These are phyloP conservation scores for Epizoanthus rinbou DNA, from an alignment of 92 coral and sea anemone genomes.

Conservation along the genomic window DNA sequence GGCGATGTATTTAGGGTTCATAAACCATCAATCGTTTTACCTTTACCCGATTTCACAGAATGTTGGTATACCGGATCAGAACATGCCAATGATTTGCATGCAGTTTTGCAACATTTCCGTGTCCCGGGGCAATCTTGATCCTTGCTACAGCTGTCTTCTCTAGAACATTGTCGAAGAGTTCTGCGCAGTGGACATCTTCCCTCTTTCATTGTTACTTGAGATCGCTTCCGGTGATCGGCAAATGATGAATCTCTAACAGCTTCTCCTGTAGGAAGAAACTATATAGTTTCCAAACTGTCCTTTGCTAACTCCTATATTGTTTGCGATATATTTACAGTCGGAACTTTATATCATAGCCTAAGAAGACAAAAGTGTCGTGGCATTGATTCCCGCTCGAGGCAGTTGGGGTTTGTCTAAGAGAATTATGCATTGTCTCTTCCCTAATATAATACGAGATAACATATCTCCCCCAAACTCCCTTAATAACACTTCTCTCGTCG, in stretches of 20 bases:
- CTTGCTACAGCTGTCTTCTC: constrained; percentile 31
- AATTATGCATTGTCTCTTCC: no score
- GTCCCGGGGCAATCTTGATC: constrained; percentile 64
- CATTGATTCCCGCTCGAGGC: no score
- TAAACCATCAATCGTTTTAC: constrained; percentile 15
- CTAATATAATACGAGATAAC: no score
- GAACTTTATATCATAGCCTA: no score
- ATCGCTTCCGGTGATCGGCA: not conserved
- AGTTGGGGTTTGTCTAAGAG: no score
- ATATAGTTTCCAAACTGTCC: no score
- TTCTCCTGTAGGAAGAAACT: not conserved
- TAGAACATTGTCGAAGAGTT: constrained; percentile 50
- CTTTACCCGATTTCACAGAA: constrained; percentile 50
- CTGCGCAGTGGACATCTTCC: constrained; percentile 55
- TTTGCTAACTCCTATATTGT: no score
- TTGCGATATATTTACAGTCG: no score
- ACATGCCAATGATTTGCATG: constrained; percentile 67
- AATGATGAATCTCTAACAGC: not conserved
- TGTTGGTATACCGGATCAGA: constrained; percentile 35
- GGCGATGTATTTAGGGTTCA: no score
- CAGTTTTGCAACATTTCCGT: constrained; percentile 67
- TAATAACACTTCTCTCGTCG: no score
- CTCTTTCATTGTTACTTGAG: constrained; percentile 23
- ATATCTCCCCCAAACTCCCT: no score
- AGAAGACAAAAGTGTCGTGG: no score